Percentiles rank a stretch among this genome's conserved stretches.
phyloP scores from a whole-genome alignment of 2,888 invertebrate species.

The Aleiodes alternator region DNA sequence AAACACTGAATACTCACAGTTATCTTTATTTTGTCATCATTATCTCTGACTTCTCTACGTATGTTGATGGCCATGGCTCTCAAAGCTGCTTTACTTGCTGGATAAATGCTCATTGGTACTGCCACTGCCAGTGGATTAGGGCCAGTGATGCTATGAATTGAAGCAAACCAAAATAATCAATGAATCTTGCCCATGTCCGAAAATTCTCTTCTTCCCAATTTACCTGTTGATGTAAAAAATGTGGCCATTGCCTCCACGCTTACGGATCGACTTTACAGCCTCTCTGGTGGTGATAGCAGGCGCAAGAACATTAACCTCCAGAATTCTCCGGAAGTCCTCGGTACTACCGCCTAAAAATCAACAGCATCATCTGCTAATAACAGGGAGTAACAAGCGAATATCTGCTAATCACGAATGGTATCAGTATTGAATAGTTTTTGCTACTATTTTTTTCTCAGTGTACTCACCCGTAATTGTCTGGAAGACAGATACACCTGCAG shows the following conservation, averaged over 20 bases:
- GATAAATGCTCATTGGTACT: conserved; percentile 49
- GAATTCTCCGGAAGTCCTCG: conserved; percentile 58
- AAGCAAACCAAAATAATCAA: background rate
- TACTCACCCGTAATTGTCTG: background rate
- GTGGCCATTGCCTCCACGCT: conserved; percentile 58
- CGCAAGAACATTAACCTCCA: conserved; percentile 63
- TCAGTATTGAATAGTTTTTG: no score
- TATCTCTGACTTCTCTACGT: conserved; percentile 73
- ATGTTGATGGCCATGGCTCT: conserved; percentile 74
- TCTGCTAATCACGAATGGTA: no score
- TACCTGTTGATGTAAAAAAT: conserved; percentile 65
- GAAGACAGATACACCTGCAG: conserved; percentile 75
- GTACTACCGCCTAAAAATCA: conserved; percentile 56
- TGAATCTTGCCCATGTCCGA: background rate
- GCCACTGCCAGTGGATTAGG: conserved; percentile 7
- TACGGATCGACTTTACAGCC: conserved; percentile 61
- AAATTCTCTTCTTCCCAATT: background rate
- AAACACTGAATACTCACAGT: conserved; percentile 58
- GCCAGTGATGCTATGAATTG: conserved; percentile 45
- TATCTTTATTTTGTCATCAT: conserved; percentile 68
- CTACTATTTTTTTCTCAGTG: no score
- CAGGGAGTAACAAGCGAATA: no score
- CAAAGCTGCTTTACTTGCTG: conserved; percentile 75
- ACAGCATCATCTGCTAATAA: background rate
- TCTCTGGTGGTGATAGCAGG: conserved; percentile 62